Percentiles rank a stretch among this genome's conserved stretches.
Evolutionary conservation across 1,140 invertebrate species (phyloP).

Genomic region (Colletes gigas): DNA sequence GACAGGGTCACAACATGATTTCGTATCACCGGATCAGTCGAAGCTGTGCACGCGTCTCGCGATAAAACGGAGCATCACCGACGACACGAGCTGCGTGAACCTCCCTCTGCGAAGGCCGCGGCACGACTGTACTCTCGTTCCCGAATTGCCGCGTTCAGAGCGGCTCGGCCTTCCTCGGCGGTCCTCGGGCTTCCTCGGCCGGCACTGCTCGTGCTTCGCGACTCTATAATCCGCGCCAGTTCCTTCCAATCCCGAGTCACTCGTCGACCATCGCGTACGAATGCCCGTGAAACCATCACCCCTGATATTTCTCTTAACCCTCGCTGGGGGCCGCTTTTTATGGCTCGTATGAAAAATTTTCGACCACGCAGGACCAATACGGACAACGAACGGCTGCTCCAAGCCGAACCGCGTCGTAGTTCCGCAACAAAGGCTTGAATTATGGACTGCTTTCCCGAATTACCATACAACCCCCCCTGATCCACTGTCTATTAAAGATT

Average conservation of each 20-base stretch:
- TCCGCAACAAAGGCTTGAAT: constrained; percentile 36
- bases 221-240: constrained; percentile 49
- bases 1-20: constrained; percentile 52
- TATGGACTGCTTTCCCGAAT: constrained; percentile 23
- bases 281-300: constrained; percentile 39
- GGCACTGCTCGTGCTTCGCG: constrained; percentile 52
- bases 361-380: constrained; percentile 29
- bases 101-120: constrained; percentile 75
- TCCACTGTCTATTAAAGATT: not conserved
- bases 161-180: constrained; percentile 60
- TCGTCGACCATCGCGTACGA: constrained; percentile 23
- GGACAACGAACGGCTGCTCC: constrained; percentile 31
- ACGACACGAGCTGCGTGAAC: constrained; percentile 43
- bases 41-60: not conserved
- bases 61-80: not conserved
- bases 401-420: constrained; percentile 26
- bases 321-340: constrained; percentile 50
- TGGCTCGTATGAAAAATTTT: constrained; percentile 60
- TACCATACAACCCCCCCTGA: constrained; percentile 6
- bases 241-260: constrained; percentile 54
- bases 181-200: constrained; percentile 26
- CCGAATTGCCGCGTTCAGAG: constrained; percentile 74
- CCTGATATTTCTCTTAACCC: constrained; percentile 60
- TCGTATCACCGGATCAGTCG: not conserved
- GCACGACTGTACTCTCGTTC: constrained; percentile 76